A percentile compares a stretch with the other conserved stretches of the same genome.
phyloP scores from a whole-genome alignment of 2,797 vertebrate species.

The Hafferia zeledoni region DNA sequence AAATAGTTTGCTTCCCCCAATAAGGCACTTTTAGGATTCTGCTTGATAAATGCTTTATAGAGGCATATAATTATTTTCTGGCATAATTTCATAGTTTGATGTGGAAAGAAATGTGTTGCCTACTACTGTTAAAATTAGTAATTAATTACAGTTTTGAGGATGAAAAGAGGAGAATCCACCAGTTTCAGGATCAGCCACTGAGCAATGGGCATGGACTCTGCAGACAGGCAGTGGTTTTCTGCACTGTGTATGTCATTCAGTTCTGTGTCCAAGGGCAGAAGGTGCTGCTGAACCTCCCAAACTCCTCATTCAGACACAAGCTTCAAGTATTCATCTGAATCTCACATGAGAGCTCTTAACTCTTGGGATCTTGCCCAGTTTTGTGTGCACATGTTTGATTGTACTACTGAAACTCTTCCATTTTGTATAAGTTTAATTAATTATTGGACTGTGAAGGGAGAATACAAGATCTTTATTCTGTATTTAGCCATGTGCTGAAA shows the following conservation, averaged over 20 bases:
- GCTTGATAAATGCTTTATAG: neutral
- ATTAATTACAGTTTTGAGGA: neutral
- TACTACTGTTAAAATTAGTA: neutral
- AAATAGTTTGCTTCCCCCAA: neutral
- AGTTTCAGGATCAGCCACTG: neutral
- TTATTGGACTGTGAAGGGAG: neutral
- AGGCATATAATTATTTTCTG: neutral
- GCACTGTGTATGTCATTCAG: fast-evolving
- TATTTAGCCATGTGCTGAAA: neutral
- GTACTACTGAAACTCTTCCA: neutral
- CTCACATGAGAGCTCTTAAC: neutral
- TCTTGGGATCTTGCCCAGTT: neutral
- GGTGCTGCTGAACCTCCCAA: neutral
- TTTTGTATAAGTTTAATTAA: neutral
- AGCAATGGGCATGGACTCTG: neutral
- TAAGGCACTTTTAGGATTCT: neutral
- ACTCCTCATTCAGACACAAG: neutral
- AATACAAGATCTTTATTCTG: neutral
- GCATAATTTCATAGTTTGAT: neutral
- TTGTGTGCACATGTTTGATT: neutral
- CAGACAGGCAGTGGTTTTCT: neutral
- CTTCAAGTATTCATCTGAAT: neutral
- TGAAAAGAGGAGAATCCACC: neutral
- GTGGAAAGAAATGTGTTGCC: neutral
- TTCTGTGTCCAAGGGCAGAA: neutral